These are phyloP conservation scores for Brachystomella parvula DNA, from an alignment of 1,140 invertebrate species.

Conservation along the genomic window DNA sequence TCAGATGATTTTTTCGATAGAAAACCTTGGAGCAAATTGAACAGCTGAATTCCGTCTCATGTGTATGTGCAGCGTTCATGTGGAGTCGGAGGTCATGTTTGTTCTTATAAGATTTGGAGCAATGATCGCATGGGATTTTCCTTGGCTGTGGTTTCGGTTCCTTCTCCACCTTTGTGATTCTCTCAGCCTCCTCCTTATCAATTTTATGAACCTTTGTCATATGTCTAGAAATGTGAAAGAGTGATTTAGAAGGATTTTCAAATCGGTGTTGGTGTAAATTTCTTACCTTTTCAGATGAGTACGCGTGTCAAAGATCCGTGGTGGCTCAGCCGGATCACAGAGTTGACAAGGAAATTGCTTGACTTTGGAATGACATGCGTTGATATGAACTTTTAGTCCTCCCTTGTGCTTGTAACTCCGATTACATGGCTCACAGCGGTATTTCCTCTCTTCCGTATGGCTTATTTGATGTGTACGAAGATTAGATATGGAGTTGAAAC, in stretches of 20 bases:
- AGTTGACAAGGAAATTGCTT: not conserved
- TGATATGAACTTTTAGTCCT: conserved; percentile 1
- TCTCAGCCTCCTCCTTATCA: not conserved
- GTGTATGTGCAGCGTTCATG: conserved; percentile 4
- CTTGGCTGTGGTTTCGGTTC: not conserved
- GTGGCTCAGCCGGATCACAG: too few species aligned
- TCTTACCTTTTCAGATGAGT: not conserved
- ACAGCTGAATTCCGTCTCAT: not conserved
- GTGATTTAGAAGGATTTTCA: too few species aligned
- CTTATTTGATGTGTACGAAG: not conserved
- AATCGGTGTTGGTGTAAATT: too few species aligned
- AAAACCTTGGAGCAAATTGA: not conserved
- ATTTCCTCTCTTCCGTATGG: not conserved
- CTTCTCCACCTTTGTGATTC: not conserved
- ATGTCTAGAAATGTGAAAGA: not conserved
- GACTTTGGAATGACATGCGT: not conserved
- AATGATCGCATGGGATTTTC: not conserved
- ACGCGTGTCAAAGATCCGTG: not conserved
- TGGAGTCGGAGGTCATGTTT: not conserved
- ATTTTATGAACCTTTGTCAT: not conserved
- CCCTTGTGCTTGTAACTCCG: conserved; percentile 5
- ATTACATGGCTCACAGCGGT: conserved; percentile 4
- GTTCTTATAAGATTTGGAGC: not conserved
- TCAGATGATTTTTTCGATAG: not conserved
- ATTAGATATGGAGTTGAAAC: not conserved